A percentile compares a stretch with the other conserved stretches of the same genome.
Conservation (phyloP, 2,888 invertebrate genomes). For the Ganaspis brasiliensis region DNA sequence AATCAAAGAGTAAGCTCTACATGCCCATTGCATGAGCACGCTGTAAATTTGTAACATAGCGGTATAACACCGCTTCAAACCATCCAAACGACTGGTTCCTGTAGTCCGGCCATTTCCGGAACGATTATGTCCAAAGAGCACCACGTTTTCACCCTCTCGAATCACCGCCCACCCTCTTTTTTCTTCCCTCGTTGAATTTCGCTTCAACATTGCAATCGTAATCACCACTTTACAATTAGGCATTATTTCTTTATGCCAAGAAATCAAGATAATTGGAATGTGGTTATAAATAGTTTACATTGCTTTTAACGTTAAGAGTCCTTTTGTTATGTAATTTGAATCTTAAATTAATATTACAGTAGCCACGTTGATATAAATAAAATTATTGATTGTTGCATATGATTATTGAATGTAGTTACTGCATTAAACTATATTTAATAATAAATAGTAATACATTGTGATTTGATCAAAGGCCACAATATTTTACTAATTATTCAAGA, state of each 20-base stretch:
- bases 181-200: conserved; percentile 42
- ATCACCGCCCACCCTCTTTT: conserved; percentile 44
- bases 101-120: conserved; percentile 52
- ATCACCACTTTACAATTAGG: conserved; percentile 9
- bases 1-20: conserved; percentile 28
- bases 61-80: conserved; percentile 19
- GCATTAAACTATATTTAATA: too few species aligned
- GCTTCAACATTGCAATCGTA: conserved; percentile 28
- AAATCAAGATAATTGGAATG: background rate
- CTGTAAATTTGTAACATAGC: conserved; percentile 22
- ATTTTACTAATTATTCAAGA: too few species aligned
- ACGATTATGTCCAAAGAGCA: conserved; percentile 56
- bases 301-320: too few species aligned
- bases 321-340: too few species aligned
- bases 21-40: background rate
- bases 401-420: too few species aligned
- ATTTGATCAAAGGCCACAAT: too few species aligned
- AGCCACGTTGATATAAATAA: too few species aligned
- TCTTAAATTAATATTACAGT: too few species aligned
- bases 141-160: conserved; percentile 54
- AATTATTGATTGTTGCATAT: too few species aligned
- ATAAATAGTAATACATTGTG: too few species aligned
- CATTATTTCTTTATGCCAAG: background rate
- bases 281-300: background rate
- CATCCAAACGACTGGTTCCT: conserved; percentile 44